Conservation (phyloP, 1,140 invertebrate genomes). For the Nephila pilipes region DNA sequence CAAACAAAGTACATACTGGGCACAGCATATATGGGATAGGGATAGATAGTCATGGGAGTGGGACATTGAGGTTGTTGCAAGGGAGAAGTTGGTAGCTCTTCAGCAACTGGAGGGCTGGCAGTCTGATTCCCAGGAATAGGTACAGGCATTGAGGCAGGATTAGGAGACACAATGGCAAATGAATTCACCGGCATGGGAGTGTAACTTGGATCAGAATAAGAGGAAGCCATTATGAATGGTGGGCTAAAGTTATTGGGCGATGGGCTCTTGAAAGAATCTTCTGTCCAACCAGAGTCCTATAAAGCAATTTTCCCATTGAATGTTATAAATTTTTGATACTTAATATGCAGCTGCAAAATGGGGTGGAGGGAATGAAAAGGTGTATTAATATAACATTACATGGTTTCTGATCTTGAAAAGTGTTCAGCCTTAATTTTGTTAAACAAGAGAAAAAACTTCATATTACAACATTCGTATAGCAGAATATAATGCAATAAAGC, state of each 20-base stretch:
- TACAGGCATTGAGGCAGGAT: constrained; percentile 35
- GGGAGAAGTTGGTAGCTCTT: background rate
- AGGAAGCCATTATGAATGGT: background rate
- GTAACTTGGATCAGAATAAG: constrained; percentile 16
- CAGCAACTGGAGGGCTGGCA: background rate
- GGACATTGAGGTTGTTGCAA: constrained; percentile 15
- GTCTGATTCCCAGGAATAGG: constrained; percentile 45
- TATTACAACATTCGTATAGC: too few relatives aligned
- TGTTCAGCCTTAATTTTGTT: too few relatives aligned
- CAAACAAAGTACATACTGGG: constrained; percentile 64
- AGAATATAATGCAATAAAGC: too few relatives aligned
- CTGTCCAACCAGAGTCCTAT: constrained; percentile 57
- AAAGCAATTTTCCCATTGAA: background rate
- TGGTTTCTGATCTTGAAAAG: too few relatives aligned
- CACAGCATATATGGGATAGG: constrained; percentile 66
- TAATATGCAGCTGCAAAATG: too few relatives aligned
- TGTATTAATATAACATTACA: too few relatives aligned
- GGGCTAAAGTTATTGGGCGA: background rate
- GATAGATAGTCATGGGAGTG: constrained; percentile 56
- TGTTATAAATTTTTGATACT: too few relatives aligned
- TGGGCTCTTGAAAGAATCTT: constrained; percentile 18
- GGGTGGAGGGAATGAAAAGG: too few relatives aligned
- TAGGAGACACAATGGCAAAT: background rate
- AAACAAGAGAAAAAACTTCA: too few relatives aligned
- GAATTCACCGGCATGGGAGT: background rate